phyloP scores from a whole-genome alignment of 2,888 invertebrate species.

The Fragum whitleyi region DNA sequence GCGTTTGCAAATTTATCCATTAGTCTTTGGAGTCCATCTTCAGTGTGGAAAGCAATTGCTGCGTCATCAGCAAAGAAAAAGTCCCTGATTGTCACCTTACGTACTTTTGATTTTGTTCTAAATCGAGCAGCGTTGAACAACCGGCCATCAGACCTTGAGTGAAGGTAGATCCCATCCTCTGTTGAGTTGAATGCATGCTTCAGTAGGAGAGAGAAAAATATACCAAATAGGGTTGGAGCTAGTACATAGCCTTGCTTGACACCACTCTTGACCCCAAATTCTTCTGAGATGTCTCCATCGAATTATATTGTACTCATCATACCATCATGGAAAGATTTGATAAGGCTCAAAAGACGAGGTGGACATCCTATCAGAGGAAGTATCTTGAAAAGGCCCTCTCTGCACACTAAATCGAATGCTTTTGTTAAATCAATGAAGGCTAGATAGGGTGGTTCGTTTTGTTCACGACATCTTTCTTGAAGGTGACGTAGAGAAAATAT shows the following conservation, averaged over 20 bases:
- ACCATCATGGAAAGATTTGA: constrained; percentile 50
- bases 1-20: too few relatives aligned
- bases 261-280: constrained; percentile 15
- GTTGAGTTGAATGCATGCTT: constrained; percentile 29
- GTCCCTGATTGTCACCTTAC: constrained; percentile 15
- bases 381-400: constrained; percentile 48
- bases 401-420: constrained; percentile 42
- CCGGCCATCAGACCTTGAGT: constrained; percentile 19
- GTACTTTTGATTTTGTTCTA: constrained; percentile 14
- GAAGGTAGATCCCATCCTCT: constrained; percentile 33
- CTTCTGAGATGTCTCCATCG: constrained; percentile 15
- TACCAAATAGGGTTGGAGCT: constrained; percentile 40
- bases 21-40: constrained; percentile 26
- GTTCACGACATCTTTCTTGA: too few relatives aligned
- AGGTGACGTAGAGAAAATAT: too few relatives aligned
- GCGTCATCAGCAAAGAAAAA: constrained; percentile 32
- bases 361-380: constrained; percentile 46
- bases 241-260: constrained; percentile 42
- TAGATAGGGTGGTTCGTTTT: constrained; percentile 40
- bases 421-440: constrained; percentile 60
- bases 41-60: constrained; percentile 22
- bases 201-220: constrained; percentile 38
- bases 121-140: constrained; percentile 31
- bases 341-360: constrained; percentile 27
- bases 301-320: constrained; percentile 44